Conservation (phyloP, 2,113 vertebrate species). For the Amphilophus citrinellus region DNA sequence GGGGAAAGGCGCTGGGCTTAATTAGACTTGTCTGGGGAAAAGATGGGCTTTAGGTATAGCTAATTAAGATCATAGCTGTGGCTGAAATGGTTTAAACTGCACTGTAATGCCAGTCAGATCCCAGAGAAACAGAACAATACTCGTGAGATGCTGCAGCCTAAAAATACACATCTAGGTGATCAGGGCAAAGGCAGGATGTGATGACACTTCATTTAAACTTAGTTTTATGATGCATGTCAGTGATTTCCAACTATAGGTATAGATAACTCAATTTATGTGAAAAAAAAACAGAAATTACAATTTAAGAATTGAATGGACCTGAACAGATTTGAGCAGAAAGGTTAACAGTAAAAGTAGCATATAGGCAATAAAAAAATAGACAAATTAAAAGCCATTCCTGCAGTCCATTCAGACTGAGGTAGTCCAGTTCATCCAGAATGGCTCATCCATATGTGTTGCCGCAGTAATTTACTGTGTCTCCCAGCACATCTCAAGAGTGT, state of each 20-base stretch:
- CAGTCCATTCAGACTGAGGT: too few species aligned
- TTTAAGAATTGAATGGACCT: too few species aligned
- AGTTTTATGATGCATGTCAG: background rate
- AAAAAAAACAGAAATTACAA: too few species aligned
- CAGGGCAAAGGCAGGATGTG: background rate
- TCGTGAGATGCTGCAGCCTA: conserved; percentile 44
- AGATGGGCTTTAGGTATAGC: conserved; percentile 83
- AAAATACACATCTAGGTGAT: conserved; percentile 59
- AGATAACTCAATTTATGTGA: too few species aligned
- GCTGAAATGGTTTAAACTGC: conserved; percentile 83
- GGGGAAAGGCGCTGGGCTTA: conserved; percentile 80
- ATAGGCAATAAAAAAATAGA: too few species aligned
- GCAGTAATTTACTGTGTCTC: too few species aligned
- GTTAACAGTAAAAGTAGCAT: too few species aligned
- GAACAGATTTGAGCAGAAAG: too few species aligned
- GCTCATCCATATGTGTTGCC: too few species aligned
- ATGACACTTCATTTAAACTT: conserved; percentile 14
- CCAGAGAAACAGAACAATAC: conserved; percentile 69
- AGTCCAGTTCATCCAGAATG: too few species aligned
- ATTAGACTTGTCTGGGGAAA: conserved; percentile 82
- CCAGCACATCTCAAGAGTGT: too few species aligned
- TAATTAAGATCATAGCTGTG: conserved; percentile 85
- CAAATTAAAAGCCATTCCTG: too few species aligned
- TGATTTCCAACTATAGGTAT: background rate
- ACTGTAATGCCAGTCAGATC: conserved; percentile 74